Base-by-base conservation (phyloP, 1,140 invertebrate species). In the Calosoma granatense region DNA sequence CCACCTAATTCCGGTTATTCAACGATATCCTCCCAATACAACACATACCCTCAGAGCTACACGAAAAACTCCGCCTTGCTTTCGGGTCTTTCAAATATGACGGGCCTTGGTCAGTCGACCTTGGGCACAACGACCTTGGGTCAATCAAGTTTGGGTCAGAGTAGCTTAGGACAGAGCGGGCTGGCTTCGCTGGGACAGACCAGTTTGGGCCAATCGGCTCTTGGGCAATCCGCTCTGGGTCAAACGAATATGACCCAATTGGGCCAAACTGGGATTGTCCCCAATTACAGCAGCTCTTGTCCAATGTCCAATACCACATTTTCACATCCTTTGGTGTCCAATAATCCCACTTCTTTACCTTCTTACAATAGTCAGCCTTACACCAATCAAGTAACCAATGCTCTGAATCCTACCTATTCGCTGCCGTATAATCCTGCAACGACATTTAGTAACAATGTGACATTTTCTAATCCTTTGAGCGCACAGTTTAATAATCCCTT, bases 301-400 rank as follows among this genome's bases (percentile, higher is more conserved):
- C 70, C 70, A 2, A 74, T 76, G 11, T 76, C 77, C 20, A 79
- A 78, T 65, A 75, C 79, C 20, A 80, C 77, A 1, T 83, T 81
- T 60, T 77, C 80, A 41, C 80, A 82, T 69, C 80, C 81, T 4
- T 64, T 82, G 57, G 68, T 80, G 15, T 75, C 78, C 22, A 65
- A 61, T 51, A 68, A 67, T 58, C 61, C 61, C 4, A 57, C 56
- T 23, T 52, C 53, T 36, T 53, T 66, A 30, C 17, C 26, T 20
- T 63, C 66, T 6, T 69, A 61, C 55, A 68, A 64, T 51, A 70
- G 69, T 52, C 62, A 67, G 1, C 61, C 62, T 9, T 69, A 61
- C 26, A 64, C 56, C 54, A 66, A 69, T 58, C 63, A 64, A 1
- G 65, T 65, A 9, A 63, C 63, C 2, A 51, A 20, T 17, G 43